Percentiles rank a stretch among this genome's conserved stretches.
Evolutionary conservation across 2,888 invertebrate species (phyloP).

Genomic region (Hedya salicella): DNA sequence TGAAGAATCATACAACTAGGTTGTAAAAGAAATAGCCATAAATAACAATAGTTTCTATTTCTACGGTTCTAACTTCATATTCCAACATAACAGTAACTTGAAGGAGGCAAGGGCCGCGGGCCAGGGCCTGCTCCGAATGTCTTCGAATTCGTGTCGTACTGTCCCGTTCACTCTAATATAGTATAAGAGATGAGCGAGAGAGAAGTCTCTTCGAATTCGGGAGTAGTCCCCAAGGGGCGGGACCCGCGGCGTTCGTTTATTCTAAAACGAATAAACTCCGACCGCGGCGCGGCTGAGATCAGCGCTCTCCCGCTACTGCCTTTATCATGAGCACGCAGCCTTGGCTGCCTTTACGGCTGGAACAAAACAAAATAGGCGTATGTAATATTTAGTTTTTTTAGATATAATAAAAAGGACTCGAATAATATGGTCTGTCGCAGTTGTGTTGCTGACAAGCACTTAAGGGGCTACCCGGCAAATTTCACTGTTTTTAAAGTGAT

Average conservation of each 20-base stretch:
- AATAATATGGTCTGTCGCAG: too few species aligned
- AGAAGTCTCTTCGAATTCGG: too few species aligned
- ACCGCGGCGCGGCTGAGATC: slow-evolving; percentile 41
- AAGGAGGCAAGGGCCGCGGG: slow-evolving; percentile 7
- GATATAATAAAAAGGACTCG: too few species aligned
- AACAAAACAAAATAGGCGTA: slow-evolving; percentile 51
- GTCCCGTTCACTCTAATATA: too few species aligned
- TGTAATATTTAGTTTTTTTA: not conserved
- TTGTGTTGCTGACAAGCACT: too few species aligned
- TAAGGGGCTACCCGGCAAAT: too few species aligned
- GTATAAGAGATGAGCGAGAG: too few species aligned
- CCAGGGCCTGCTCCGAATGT: not conserved
- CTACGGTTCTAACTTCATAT: slow-evolving; percentile 28
- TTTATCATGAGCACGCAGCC: slow-evolving; percentile 80
- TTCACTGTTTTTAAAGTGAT: too few species aligned
- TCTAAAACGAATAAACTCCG: slow-evolving; percentile 76
- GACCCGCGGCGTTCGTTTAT: slow-evolving; percentile 53
- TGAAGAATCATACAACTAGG: slow-evolving; percentile 26
- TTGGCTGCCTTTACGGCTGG: slow-evolving; percentile 83
- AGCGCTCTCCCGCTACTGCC: slow-evolving; percentile 47
- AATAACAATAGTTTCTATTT: slow-evolving; percentile 22
- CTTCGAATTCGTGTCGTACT: not conserved
- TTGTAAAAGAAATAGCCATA: slow-evolving; percentile 12
- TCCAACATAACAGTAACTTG: not conserved
- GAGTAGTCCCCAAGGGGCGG: not conserved